A percentile compares a stretch with the other conserved stretches of the same genome.
Conservation (phyloP, 2,888 invertebrate species). For the Lasioglossum villosulum region DNA sequence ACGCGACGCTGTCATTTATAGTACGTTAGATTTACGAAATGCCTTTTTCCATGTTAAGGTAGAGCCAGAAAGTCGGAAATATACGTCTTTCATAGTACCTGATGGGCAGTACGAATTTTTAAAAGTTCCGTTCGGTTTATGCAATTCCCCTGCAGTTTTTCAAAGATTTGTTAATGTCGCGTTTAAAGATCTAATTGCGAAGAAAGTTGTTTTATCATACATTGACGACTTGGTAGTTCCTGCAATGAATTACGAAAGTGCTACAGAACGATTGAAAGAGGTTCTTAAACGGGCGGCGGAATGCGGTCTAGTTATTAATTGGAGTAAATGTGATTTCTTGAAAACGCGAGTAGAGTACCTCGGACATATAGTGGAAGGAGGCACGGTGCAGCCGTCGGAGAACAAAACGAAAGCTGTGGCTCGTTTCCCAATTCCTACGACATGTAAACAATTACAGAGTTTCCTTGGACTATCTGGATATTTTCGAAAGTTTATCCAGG, state of each 20-base stretch:
- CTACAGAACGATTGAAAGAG: not conserved
- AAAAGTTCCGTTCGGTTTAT: not conserved
- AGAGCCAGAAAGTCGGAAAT: conserved; percentile 18
- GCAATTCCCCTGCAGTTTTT: not conserved
- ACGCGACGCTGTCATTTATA: not conserved
- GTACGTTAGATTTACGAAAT: not conserved
- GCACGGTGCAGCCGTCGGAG: not conserved
- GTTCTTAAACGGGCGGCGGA: not conserved
- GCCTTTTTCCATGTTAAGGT: not conserved
- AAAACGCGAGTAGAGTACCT: not conserved
- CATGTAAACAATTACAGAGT: conserved; percentile 53
- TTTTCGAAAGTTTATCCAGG: not conserved
- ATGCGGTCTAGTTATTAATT: conserved; percentile 9
- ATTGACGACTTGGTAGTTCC: conserved; percentile 19
- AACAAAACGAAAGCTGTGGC: not conserved
- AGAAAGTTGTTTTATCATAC: not conserved
- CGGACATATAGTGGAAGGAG: not conserved
- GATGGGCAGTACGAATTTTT: not conserved
- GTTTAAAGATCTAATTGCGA: conserved; percentile 48
- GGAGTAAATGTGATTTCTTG: conserved; percentile 14
- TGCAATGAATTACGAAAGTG: not conserved
- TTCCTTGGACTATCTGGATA: conserved; percentile 61
- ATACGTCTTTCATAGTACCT: not conserved
- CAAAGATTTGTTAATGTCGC: conserved; percentile 4
- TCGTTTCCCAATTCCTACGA: conserved; percentile 28